Evolutionary conservation across 1,140 invertebrate genomes (phyloP).

Genomic region (Dinoponera quadriceps): DNA sequence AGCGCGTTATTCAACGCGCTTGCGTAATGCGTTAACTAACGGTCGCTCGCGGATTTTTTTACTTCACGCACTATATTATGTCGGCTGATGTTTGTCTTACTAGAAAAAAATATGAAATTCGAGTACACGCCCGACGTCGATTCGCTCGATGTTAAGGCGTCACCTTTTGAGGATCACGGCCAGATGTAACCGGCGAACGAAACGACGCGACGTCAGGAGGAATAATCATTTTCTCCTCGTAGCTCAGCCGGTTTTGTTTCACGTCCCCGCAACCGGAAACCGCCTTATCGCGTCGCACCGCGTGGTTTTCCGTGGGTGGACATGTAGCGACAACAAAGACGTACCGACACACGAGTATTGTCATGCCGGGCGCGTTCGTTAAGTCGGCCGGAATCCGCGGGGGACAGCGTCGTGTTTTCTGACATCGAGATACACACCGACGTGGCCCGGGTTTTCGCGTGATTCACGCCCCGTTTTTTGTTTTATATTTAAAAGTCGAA

Average conservation of each 20-base stretch:
- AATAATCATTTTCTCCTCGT: constrained; percentile 69
- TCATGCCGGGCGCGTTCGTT: too few relatives aligned
- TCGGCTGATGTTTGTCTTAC: neutral
- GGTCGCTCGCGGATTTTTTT: neutral
- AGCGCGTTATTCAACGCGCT: too few relatives aligned
- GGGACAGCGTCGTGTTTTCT: too few relatives aligned
- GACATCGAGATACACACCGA: too few relatives aligned
- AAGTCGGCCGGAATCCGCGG: too few relatives aligned
- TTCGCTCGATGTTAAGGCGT: neutral
- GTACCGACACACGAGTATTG: constrained; percentile 24
- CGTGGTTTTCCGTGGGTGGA: constrained; percentile 55
- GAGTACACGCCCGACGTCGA: neutral
- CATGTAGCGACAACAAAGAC: constrained; percentile 52
- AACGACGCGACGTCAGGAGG: constrained; percentile 40
- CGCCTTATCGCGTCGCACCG: constrained; percentile 57
- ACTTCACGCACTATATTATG: neutral
- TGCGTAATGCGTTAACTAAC: too few relatives aligned
- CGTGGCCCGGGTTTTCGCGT: too few relatives aligned
- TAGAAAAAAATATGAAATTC: neutral
- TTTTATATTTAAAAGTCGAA: too few relatives aligned
- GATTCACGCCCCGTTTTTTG: too few relatives aligned
- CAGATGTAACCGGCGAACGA: constrained; percentile 62
- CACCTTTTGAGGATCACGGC: neutral
- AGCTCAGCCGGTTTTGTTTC: constrained; percentile 63
- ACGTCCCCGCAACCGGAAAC: constrained; percentile 63